Evolutionary conservation across 2,113 vertebrate species (phyloP), one percentile per base, ranked within the genome.

Genomic region (Syngnathus floridae): DNA sequence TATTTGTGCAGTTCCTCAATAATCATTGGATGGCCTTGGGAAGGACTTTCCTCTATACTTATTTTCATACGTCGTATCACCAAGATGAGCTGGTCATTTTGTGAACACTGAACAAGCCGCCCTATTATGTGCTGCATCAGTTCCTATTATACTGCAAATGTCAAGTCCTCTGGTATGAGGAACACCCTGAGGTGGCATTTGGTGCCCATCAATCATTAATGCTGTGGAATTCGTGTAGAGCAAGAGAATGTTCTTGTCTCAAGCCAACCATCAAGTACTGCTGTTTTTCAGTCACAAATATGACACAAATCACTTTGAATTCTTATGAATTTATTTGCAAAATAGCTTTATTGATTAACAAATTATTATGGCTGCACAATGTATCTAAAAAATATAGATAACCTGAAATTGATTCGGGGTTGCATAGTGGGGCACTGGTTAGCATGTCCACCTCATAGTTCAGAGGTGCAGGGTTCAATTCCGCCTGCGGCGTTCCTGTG

Each of bases 171-270:
- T 77, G 67, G 73, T 63, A 74, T 74, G 81, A 70, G 74, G 14
- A 77, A 82, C 81, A 65, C 81, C 82, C 74, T 10, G n/a, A 61
- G 54, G 41, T 71, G 82, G 80, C 69, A 84, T 84, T 57, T 71
- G 57, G 21, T 26, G 14, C 62, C 59, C 16, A 67, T 82, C 74
- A 80, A 60, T 82, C 75, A 77, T 69, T 71, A 46, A 77, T 36
- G 2, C 19, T 41, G n/a, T 51, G 71, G 79, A 70, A 75, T 80
- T 64, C 11, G 40, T 58, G 26, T 49, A n/a, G 35, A 62, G 19
- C n/a, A n/a, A 8, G 16, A 73, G 52, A 70, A 71, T 48, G 55
- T 61, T 65, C 60, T 35, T 49, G 60, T 64, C 13, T 56, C 54
- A 56, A 35, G 26, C n/a, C 22, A 71, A 63, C n/a, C 19, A 40